phyloP scores from a whole-genome alignment of 2,113 vertebrate species.

The Loxodonta africana region DNA sequence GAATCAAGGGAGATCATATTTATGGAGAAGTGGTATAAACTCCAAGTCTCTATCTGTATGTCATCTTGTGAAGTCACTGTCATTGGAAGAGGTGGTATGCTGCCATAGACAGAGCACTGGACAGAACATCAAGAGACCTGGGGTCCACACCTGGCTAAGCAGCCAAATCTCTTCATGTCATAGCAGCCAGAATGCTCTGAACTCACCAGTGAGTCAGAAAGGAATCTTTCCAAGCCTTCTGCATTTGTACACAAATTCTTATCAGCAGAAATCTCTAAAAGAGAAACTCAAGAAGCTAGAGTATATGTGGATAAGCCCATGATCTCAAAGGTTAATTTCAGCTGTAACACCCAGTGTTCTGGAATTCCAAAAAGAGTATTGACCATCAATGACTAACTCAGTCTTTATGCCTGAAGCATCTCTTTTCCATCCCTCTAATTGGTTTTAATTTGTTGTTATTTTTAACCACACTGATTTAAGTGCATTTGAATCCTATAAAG shows the following conservation, averaged over 20 bases:
- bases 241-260: background rate
- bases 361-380: background rate
- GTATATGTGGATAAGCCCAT: background rate
- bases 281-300: background rate
- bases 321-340: background rate
- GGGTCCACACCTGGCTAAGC: background rate
- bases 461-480: constrained; percentile 40
- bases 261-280: background rate
- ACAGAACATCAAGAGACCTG: background rate
- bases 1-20: background rate
- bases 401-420: background rate
- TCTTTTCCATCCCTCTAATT: background rate
- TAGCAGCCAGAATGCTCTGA: background rate
- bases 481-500: constrained; percentile 27
- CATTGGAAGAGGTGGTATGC: background rate
- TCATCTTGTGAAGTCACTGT: background rate
- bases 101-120: background rate
- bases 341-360: background rate
- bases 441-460: constrained; percentile 40
- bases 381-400: background rate
- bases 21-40: background rate
- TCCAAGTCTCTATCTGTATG: background rate
- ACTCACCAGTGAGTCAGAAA: background rate
- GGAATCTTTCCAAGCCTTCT: background rate
- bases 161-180: background rate